These are phyloP conservation scores for Rhabdomys dilectus DNA, from an alignment of 2,113 vertebrate genomes.

Conservation along the genomic window DNA sequence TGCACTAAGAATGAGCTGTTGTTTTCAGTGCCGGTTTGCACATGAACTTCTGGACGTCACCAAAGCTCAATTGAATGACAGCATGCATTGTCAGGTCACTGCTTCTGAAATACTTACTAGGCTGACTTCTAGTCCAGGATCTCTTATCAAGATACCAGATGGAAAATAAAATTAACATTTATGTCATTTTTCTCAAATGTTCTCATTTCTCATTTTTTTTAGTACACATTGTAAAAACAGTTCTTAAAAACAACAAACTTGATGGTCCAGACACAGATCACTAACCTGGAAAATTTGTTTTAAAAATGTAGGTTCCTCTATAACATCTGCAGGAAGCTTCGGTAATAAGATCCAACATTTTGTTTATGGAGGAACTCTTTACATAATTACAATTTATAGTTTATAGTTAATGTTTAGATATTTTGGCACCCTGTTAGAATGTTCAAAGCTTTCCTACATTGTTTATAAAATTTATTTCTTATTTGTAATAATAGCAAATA, in stretches of 20 bases:
- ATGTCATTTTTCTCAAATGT: slow-evolving; percentile 4
- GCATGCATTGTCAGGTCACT: background rate
- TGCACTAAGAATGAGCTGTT: slow-evolving; percentile 27
- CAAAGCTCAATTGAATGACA: background rate
- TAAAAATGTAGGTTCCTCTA: slow-evolving; percentile 63
- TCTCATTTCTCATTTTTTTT: slow-evolving; percentile 33
- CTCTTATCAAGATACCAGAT: background rate
- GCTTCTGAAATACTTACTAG: background rate
- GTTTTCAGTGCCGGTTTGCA: background rate
- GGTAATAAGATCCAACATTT: background rate
- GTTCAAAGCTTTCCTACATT: slow-evolving; percentile 2
- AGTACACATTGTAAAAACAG: background rate
- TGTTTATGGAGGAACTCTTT: background rate
- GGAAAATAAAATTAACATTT: background rate
- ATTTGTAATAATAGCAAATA: slow-evolving; percentile 7
- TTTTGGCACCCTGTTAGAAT: background rate
- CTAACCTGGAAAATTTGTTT: slow-evolving; percentile 68
- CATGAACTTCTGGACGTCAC: background rate
- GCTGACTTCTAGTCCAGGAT: background rate
- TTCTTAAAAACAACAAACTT: slow-evolving; percentile 47
- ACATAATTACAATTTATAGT: background rate
- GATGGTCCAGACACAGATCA: slow-evolving; percentile 32
- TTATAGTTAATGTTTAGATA: slow-evolving; percentile 38
- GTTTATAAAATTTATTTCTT: background rate
- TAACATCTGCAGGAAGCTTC: slow-evolving; percentile 50